phyloP scores from a whole-genome alignment of 2,888 invertebrate genomes.

The Podotricha telesiphe region DNA sequence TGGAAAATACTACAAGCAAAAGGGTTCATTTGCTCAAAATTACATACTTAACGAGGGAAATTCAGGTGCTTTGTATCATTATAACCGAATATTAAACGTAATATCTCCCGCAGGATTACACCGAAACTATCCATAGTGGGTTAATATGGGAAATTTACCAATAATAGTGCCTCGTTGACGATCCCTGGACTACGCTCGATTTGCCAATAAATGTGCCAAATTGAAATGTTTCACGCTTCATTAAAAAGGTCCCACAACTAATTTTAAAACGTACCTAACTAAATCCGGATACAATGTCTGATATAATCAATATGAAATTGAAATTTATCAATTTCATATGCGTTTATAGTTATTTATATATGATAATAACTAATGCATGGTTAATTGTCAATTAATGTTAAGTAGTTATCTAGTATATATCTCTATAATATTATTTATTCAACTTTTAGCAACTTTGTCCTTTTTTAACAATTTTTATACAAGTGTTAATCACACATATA shows the following conservation, averaged over 20 bases:
- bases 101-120: conserved; percentile 65
- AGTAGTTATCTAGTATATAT: no score
- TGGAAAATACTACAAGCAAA: conserved; percentile 36
- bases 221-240: conserved; percentile 71
- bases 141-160: conserved; percentile 65
- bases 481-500: no score
- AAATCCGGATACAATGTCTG: conserved; percentile 38
- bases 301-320: conserved; percentile 21
- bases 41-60: conserved; percentile 59
- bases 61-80: conserved; percentile 68
- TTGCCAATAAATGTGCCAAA: conserved; percentile 67
- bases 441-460: no score
- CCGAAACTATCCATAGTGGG: conserved; percentile 62
- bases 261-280: conserved; percentile 36
- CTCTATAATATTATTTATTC: no score
- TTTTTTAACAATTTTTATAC: no score
- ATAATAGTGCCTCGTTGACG: conserved; percentile 67
- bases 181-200: conserved; percentile 61
- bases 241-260: conserved; percentile 59
- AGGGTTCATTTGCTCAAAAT: conserved; percentile 40
- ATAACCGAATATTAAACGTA: conserved; percentile 64
- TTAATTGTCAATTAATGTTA: no score
- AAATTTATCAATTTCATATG: not conserved
- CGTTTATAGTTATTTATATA: not conserved
- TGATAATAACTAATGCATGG: not conserved